Evolutionary conservation across 35 echinoderm and acorn worm species (phyloP), one percentile per base, ranked within the genome.

Genomic region (Acanthaster planci): DNA sequence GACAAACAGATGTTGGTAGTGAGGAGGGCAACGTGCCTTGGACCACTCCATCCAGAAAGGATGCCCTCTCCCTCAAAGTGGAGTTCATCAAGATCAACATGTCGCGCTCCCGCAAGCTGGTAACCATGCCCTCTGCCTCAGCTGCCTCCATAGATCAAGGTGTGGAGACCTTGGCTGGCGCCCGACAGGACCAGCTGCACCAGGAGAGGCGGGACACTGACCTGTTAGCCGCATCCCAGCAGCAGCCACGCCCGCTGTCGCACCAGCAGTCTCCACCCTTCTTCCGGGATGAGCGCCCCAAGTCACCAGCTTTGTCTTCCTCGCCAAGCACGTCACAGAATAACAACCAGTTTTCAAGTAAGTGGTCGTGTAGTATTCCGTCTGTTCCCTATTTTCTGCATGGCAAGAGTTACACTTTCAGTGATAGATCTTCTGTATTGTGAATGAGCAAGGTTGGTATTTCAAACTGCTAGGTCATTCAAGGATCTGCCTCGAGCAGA

Each of bases 291-390:
- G 64, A 72, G 26, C 64, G 64, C 14, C 64, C 64, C 22, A 72
- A 72, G 64, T 72, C 64, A n/a, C 53, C 81, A 57, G 56, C 53
- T 40, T 80, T 47, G 21, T 83, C 81, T 7, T 60, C 81, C 18
- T 57, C 81, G 23, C 56, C 81, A 21, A 83, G 81, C 18, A 83
- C 81, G 12, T 83, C 81, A 38, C 81, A 83, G 53, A 86, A 42
- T 30, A 67, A 91, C 21, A 95, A 91, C 67, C 58, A 95, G 75
- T 95, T 95, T 78, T 95, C 93, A 59, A 87, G 93, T 95, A 52
- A 95, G 84, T 80, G 18, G 17, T 23, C 29, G 34, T 53, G 39
- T 26, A 53, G n/a, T n/a, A n/a, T n/a, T n/a, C n/a, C n/a, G n/a
- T n/a, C n/a, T n/a, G n/a, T n/a, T n/a, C n/a, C n/a, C n/a, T n/a